These are phyloP conservation scores for Talpa occidentalis DNA, from an alignment of 2,113 vertebrate genomes.

Conservation along the genomic window DNA sequence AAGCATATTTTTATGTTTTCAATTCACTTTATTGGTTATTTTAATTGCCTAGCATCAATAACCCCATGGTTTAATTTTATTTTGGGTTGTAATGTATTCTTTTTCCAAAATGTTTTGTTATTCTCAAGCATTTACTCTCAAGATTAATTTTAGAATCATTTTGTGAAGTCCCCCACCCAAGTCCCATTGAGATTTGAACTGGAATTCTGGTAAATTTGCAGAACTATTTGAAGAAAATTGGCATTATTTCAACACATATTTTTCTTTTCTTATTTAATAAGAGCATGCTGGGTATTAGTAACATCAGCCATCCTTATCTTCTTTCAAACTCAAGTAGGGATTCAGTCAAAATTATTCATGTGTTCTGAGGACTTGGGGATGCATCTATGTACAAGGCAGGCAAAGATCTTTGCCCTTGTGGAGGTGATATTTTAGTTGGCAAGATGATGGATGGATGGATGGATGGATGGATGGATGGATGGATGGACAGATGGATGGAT, in stretches of 20 bases:
- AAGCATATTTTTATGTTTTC: neutral
- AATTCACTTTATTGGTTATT: neutral
- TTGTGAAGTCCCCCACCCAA: neutral
- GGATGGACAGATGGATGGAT: neutral
- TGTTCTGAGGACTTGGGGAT: neutral
- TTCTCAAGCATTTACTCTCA: slow-evolving; percentile 26
- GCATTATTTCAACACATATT: neutral
- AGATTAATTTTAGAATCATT: slow-evolving; percentile 38
- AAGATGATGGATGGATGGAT: neutral
- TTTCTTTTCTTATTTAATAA: slow-evolving; percentile 15
- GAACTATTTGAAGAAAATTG: slow-evolving; percentile 54
- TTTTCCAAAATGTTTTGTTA: slow-evolving; percentile 21
- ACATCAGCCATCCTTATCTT: neutral
- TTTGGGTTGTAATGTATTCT: neutral
- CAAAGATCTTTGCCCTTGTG: neutral
- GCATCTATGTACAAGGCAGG: neutral
- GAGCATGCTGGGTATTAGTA: neutral
- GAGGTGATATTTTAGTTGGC: neutral
- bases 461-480: neutral
- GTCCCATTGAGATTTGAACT: slow-evolving; percentile 37
- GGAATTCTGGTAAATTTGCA: slow-evolving; percentile 5
- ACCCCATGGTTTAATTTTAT: neutral
- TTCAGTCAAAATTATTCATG: neutral
- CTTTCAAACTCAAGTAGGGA: slow-evolving; percentile 37
- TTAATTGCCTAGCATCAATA: neutral